Conservation (phyloP, 2,797 vertebrate species). For the Telmatherina bonti region DNA sequence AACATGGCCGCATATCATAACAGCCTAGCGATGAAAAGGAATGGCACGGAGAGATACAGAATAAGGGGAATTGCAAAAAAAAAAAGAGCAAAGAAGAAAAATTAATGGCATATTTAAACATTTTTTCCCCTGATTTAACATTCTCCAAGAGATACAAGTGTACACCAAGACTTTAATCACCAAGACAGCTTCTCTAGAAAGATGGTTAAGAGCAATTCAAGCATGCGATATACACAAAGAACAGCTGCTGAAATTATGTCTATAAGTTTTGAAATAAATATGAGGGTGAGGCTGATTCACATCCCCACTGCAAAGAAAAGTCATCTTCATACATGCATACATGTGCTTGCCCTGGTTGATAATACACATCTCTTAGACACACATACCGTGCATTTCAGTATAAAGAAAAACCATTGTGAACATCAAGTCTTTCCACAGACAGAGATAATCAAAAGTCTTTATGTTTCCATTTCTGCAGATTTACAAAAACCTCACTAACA, state of each 20-base stretch:
- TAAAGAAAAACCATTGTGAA: too few species aligned
- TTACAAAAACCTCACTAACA: too few species aligned
- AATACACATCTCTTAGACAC: too few species aligned
- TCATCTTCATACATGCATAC: constrained; percentile 6
- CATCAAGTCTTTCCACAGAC: too few species aligned
- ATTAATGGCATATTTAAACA: constrained; percentile 29
- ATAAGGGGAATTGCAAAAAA: constrained; percentile 24
- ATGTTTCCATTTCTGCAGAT: too few species aligned
- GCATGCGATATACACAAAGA: neutral
- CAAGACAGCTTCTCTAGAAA: neutral
- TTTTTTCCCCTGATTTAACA: neutral
- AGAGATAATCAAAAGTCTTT: too few species aligned
- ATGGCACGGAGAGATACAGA: constrained; percentile 24
- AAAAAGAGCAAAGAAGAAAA: constrained; percentile 24
- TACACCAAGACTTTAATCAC: constrained; percentile 23
- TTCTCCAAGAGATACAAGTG: neutral
- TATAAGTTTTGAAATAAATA: constrained; percentile 17
- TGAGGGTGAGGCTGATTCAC: neutral
- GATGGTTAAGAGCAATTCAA: constrained; percentile 10
- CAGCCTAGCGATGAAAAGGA: constrained; percentile 36
- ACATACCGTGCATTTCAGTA: too few species aligned
- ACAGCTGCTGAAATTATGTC: constrained; percentile 18
- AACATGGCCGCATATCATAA: constrained; percentile 62
- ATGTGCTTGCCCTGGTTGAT: neutral
- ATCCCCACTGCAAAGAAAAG: neutral